A percentile compares a stretch with the other conserved stretches of the same genome.
Evolutionary conservation across 2,888 invertebrate species (phyloP).

Genomic region (Phyto melanocephala): DNA sequence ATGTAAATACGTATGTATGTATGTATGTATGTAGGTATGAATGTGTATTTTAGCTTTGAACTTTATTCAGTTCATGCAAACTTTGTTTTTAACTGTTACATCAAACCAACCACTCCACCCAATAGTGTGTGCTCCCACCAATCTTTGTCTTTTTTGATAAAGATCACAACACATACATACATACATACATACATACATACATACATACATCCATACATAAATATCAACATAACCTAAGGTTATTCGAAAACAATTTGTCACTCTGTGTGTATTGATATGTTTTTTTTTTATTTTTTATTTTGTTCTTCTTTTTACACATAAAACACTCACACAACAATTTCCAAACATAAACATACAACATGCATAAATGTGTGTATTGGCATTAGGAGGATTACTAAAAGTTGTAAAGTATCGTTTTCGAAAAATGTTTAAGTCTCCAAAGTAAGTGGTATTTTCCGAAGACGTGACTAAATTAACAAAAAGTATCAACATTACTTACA

Average conservation of each 20-base stretch:
- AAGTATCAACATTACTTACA: no score
- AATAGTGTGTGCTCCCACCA: constrained; percentile 7
- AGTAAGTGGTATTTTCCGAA: no score
- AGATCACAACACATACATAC: constrained; percentile 49
- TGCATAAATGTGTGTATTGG: no score
- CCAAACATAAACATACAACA: no score
- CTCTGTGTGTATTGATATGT: constrained; percentile 3
- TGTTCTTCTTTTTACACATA: not conserved
- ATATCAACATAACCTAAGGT: constrained; percentile 61
- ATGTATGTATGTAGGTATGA: no score
- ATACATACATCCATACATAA: no score
- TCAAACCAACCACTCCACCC: not conserved
- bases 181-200: no score
- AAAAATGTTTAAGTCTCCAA: no score
- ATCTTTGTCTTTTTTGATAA: constrained; percentile 39
- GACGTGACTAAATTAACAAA: no score
- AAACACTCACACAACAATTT: not conserved
- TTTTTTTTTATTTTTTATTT: no score
- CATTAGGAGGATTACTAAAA: no score
- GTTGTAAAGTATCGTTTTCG: no score
- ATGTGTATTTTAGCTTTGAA: constrained; percentile 16
- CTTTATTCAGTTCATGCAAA: not conserved
- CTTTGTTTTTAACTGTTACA: not conserved
- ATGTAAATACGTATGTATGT: not conserved
- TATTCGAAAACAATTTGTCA: constrained; percentile 64